Evolutionary conservation across 2,888 invertebrate genomes (phyloP).

Genomic region (Conops quadrifasciatus): DNA sequence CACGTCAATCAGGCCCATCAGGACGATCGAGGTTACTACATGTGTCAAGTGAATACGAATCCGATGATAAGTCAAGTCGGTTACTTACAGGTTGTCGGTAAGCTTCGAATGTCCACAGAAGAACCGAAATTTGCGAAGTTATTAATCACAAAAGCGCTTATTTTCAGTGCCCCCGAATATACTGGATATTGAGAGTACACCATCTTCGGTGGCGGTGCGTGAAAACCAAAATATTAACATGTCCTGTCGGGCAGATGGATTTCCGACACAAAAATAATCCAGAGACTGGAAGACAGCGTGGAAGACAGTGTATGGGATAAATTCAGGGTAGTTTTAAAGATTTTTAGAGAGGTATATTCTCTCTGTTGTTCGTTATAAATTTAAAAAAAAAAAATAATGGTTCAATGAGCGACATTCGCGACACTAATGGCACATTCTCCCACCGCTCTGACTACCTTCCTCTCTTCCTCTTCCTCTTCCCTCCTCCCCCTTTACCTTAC

Average conservation of each 20-base stretch:
- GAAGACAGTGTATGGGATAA: constrained; percentile 85
- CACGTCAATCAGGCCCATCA: constrained; percentile 92
- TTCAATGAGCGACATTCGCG: too few relatives aligned
- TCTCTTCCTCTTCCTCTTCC: too few relatives aligned
- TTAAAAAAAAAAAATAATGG: too few relatives aligned
- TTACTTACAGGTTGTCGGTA: constrained; percentile 88
- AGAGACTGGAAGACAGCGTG: constrained; percentile 91
- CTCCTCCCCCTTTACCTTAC: too few relatives aligned
- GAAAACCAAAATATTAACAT: constrained; percentile 95
- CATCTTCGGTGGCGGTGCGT: constrained; percentile 89
- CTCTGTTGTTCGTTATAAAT: too few relatives aligned
- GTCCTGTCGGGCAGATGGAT: constrained; percentile 90
- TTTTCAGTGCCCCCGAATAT: constrained; percentile 89
- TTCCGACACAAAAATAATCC: constrained; percentile 90
- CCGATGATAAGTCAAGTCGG: constrained; percentile 92
- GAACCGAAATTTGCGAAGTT: too few relatives aligned
- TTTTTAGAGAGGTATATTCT: too few relatives aligned
- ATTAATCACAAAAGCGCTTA: neutral
- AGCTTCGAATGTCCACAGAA: too few relatives aligned
- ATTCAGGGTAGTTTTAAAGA: too few relatives aligned
- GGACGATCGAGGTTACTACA: constrained; percentile 83
- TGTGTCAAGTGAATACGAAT: constrained; percentile 79
- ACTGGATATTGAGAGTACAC: constrained; percentile 87
- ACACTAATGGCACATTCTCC: too few relatives aligned
- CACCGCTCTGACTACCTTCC: too few relatives aligned